A percentile compares a stretch with the other conserved stretches of the same genome.
Conservation (phyloP, 2,113 vertebrate species). For the Etheostoma cragini region DNA sequence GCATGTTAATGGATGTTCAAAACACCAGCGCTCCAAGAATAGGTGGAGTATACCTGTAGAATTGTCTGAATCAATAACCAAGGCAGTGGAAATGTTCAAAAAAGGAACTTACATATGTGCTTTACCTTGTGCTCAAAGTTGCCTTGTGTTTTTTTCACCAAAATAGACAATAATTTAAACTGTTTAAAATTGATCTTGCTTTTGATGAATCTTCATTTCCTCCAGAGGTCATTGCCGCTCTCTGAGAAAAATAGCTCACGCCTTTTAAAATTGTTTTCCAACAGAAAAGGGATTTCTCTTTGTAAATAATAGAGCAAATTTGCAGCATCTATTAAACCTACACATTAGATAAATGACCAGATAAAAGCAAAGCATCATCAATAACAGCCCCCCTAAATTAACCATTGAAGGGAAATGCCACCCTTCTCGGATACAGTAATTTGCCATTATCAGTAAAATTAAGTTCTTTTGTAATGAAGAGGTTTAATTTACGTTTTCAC, state of each 20-base stretch:
- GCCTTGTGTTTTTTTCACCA: not conserved
- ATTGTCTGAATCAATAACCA: not conserved
- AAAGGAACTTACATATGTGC: not conserved
- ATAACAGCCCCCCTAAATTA: not conserved
- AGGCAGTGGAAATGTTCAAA: not conserved
- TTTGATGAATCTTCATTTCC: conserved; percentile 1
- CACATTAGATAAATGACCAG: not conserved
- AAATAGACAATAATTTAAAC: not conserved
- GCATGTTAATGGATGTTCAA: conserved; percentile 28
- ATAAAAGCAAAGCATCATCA: not conserved
- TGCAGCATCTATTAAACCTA: conserved; percentile 5
- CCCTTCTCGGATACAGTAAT: not conserved
- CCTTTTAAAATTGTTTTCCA: not conserved
- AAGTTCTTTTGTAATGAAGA: not conserved
- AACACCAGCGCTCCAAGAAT: not conserved
- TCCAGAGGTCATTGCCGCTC: not conserved
- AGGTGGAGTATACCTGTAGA: not conserved
- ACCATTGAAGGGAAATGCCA: not conserved
- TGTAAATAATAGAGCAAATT: not conserved
- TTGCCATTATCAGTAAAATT: not conserved
- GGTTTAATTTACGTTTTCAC: not conserved
- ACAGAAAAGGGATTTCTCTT: not conserved
- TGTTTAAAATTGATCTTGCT: not conserved
- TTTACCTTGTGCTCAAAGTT: not conserved
- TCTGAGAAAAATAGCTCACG: not conserved